Base-by-base conservation (phyloP, 2,113 vertebrate species). In the Gambusia holbrooki region DNA sequence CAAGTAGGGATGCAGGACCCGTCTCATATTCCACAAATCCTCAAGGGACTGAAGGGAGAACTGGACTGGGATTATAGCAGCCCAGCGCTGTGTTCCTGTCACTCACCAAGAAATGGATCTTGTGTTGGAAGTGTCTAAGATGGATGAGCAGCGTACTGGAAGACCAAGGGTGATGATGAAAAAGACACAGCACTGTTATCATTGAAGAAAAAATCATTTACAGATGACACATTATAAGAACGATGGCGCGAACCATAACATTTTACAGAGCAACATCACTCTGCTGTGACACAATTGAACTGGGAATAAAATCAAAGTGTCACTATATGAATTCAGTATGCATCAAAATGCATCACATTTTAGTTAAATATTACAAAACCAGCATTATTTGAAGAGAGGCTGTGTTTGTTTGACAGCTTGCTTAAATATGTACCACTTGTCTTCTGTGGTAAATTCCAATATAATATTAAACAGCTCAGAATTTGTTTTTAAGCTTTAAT, bases 21-120 rank as follows among this genome's bases (percentile, higher is more conserved):
- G 68, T 68, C 80, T 84, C 81, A 88, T 85, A 88, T 82, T 83
- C 78, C 79, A 74, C 69, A 84, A 78, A 88, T 73, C 77, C 84
- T 73, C 74, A 3, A 40, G 87, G 84, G 79, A 83, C 45, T 5
- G 35, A 84, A 73, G 73, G 51, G 82, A 81, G 79, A 89, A 90
- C 80, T 88, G 84, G 84, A 80, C 82, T 30, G 71, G 83, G 88
- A 90, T 91, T 89, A 81, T 62, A 67, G 69, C 17, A 14, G 64
- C 80, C 82, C 79, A 70, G 17, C 17, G 60, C 63, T 27, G 35
- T 75, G 76, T 80, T 78, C 76, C 84, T 86, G 89, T 89, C 89
- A 89, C 73, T 89, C 87, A 87, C 71, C 15, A 74, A 83, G 80
- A 76, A 76, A 74, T 74, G 82, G 69, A 84, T 89, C 74, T 84